Base-by-base conservation (phyloP, 2,888 invertebrate species). In the Drosophila koepferae region DNA sequence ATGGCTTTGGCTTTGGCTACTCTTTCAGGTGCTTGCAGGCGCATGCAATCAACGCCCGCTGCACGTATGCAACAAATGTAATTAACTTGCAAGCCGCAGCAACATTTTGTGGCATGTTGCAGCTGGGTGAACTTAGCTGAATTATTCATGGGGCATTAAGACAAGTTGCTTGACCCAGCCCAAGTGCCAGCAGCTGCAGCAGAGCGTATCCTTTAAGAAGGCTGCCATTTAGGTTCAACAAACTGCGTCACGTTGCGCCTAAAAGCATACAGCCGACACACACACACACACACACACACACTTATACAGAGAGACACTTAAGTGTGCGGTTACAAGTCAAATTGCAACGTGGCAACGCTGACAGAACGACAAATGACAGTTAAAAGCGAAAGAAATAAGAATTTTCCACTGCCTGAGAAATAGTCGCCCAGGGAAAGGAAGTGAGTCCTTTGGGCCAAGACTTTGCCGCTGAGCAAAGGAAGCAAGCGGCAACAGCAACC, bases 321-420 rank as follows among this genome's bases (percentile, higher is more conserved):
- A 84, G 86, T 88, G 73, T 88, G 83, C 86, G 83, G 83, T 84
- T 88, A 61, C 80, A 86, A 89, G 89, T 80, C 82, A 87, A 80
- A 87, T 83, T 83, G 89, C 87, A 74, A 75, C 63, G 72, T 73
- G 61, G 63, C 66, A 64, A 62, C 66, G 81, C 68, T 77, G 75
- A 80, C 89, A 75, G 67, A 81, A 85, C 85, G 85, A 85, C 84
- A 87, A 87, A 86, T 89, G 89, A 65, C 85, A 72, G 86, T 65
- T 83, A 71, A 72, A 72, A 70, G 61, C 63, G 67, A 80, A 63
- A 68, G 72, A 76, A 76, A 68, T 48, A 67, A 64, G 69, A 68
- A 68, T 63, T 56, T 66, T 40, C 58, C 53, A 31, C 64, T 63
- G 63, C 43, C 62, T 48, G 55, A 64, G 60, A 68, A 78, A 78